These are phyloP conservation scores for Petroica traversi DNA, from an alignment of 2,113 vertebrate genomes.

Conservation along the genomic window DNA sequence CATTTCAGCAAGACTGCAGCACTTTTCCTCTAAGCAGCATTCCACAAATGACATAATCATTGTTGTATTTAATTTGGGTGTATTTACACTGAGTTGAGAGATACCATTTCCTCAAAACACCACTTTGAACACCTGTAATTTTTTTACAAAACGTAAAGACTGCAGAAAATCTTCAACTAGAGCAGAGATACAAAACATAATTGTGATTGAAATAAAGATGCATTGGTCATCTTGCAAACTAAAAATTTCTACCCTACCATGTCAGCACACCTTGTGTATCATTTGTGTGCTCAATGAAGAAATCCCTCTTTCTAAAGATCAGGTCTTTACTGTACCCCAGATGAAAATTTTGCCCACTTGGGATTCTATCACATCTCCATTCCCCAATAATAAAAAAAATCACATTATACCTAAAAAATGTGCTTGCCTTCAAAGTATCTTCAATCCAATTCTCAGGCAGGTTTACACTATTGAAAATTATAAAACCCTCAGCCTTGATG, in stretches of 20 bases:
- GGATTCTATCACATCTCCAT: background rate
- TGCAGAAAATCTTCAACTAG: background rate
- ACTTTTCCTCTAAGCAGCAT: background rate
- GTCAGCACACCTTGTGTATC: background rate
- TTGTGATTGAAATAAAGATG: background rate
- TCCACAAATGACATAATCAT: background rate
- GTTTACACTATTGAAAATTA: background rate
- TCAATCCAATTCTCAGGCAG: background rate
- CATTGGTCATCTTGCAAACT: background rate
- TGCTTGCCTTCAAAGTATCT: background rate
- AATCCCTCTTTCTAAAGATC: background rate
- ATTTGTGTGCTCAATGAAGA: background rate
- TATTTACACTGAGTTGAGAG: constrained; percentile 21
- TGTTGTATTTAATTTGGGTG: background rate
- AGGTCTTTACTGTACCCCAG: background rate
- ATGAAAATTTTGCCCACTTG: background rate
- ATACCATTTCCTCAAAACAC: background rate
- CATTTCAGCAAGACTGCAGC: constrained; percentile 5
- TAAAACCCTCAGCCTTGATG: background rate
- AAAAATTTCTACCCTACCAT: constrained; percentile 5
- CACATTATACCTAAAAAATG: background rate
- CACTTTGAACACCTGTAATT: background rate
- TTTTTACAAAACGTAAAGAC: constrained; percentile 5
- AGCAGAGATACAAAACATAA: background rate
- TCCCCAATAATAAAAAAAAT: background rate